phyloP scores from a whole-genome alignment of 2,888 invertebrate species.

The Clunio marinus region DNA sequence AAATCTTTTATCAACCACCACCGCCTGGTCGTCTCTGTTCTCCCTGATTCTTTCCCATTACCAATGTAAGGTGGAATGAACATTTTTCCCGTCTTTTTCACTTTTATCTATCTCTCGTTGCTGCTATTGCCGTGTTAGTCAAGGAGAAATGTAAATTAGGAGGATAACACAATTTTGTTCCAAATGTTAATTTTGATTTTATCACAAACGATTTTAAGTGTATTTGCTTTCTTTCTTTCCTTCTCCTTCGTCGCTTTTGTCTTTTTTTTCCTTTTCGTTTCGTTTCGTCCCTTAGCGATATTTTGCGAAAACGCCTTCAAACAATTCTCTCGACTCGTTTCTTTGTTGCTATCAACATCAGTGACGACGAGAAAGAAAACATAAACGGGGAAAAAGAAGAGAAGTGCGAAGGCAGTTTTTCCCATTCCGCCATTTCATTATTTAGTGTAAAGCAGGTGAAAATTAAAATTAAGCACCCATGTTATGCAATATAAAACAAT shows the following conservation, averaged over 20 bases:
- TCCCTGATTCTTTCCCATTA: neutral
- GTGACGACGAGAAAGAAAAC: neutral
- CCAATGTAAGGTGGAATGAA: neutral
- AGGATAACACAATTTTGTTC: constrained; percentile 35
- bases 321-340: neutral
- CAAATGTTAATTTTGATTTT: constrained; percentile 39
- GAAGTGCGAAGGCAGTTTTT: no score
- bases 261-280: neutral
- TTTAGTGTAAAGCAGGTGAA: constrained; percentile 38
- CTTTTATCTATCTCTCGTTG: neutral
- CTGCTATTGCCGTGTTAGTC: neutral
- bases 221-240: neutral
- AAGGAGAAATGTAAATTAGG: constrained; percentile 37
- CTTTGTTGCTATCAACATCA: neutral
- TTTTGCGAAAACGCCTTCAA: neutral
- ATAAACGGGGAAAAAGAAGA: neutral
- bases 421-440: constrained; percentile 5
- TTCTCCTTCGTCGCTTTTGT: neutral
- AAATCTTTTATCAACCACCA: neutral
- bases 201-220: constrained; percentile 35
- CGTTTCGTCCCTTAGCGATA: neutral
- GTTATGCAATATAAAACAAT: constrained; percentile 39
- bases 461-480: constrained; percentile 39
- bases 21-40: neutral
- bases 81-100: neutral